Evolutionary conservation across 2,888 invertebrate genomes (phyloP).

Genomic region (Calephelis perditalis): DNA sequence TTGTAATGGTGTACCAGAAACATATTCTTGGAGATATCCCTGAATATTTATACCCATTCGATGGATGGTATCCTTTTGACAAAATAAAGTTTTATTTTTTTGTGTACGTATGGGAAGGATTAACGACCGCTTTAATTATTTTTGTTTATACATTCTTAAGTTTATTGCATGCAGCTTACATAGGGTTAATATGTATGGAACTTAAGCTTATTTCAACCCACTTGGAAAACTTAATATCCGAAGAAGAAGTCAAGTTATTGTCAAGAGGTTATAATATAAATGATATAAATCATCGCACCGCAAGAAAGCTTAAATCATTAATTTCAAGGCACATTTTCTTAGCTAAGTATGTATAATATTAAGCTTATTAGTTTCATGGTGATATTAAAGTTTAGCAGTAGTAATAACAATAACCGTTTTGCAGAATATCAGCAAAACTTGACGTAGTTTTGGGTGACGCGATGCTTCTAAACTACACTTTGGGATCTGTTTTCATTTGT

Average conservation of each 20-base stretch:
- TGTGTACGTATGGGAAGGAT: constrained; percentile 57
- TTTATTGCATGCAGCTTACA: constrained; percentile 47
- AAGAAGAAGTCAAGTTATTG: constrained; percentile 40
- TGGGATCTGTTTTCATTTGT: constrained; percentile 60
- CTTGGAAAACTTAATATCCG: constrained; percentile 41
- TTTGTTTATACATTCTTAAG: constrained; percentile 45
- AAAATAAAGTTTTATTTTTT: constrained; percentile 53
- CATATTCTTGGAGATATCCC: constrained; percentile 35
- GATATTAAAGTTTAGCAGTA: constrained; percentile 16
- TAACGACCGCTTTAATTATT: constrained; percentile 53
- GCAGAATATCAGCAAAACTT: constrained; percentile 48
- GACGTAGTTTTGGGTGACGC: constrained; percentile 50
- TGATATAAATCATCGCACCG: constrained; percentile 37
- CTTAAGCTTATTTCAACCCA: constrained; percentile 48
- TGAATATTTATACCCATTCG: constrained; percentile 53
- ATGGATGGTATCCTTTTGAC: constrained; percentile 66
- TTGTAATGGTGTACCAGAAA: constrained; percentile 52
- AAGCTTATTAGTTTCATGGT: constrained; percentile 4
- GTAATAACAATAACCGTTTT: constrained; percentile 33
- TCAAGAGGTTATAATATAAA: constrained; percentile 25
- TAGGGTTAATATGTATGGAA: constrained; percentile 57
- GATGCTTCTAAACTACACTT: constrained; percentile 53
- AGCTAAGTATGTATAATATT: constrained; percentile 40
- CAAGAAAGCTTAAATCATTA: constrained; percentile 44
- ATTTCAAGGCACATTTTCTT: constrained; percentile 47